phyloP scores from a whole-genome alignment of 30 jellyfish, hydroid and myxozoan genomes.

The Catostylus mosaicus region DNA sequence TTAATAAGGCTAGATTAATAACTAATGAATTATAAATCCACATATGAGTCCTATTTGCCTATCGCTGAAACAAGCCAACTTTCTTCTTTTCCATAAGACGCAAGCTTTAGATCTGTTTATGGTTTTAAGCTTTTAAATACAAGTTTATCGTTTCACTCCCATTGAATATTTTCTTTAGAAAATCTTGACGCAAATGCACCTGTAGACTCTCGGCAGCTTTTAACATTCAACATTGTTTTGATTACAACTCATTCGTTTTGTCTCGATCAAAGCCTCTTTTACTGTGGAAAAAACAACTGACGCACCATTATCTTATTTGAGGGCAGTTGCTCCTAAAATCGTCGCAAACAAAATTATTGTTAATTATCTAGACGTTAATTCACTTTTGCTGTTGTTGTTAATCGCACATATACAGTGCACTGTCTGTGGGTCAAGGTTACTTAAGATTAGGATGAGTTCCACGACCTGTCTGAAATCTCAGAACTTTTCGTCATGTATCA shows the following conservation, averaged over 20 bases:
- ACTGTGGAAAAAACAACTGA: no score
- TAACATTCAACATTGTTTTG: not conserved
- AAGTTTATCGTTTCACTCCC: not conserved
- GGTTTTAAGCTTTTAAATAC: not conserved
- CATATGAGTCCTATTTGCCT: not conserved
- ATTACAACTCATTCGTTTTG: not conserved
- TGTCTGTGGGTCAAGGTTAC: no score
- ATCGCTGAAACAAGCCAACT: not conserved
- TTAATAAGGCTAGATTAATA: slow-evolving; percentile 22
- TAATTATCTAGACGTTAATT: no score
- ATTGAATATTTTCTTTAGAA: not conserved
- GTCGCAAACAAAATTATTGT: no score
- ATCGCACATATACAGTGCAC: no score
- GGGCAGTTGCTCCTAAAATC: no score
- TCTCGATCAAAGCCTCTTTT: not conserved
- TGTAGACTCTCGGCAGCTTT: not conserved
- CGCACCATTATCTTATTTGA: no score
- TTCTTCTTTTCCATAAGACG: not conserved
- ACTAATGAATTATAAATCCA: slow-evolving; percentile 7
- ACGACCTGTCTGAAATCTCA: no score
- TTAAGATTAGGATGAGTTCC: no score
- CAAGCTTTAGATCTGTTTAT: not conserved
- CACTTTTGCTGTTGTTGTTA: no score
- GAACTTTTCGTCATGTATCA: no score
- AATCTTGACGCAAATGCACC: not conserved